A percentile compares a stretch with the other conserved stretches of the same genome.
phyloP scores from a whole-genome alignment of 2,797 vertebrate species.

The Clamator glandarius region DNA sequence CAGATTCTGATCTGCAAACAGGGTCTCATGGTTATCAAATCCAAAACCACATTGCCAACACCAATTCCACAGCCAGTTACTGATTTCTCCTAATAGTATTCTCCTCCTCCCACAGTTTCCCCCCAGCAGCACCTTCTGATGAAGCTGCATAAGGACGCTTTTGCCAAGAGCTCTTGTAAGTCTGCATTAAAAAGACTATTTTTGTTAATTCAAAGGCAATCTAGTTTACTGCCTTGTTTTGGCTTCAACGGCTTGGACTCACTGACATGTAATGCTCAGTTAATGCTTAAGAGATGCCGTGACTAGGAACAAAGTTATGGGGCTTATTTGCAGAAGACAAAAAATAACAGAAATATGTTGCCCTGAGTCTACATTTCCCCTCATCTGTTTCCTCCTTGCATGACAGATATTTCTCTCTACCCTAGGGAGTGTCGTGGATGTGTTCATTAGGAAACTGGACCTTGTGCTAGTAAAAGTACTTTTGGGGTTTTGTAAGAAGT shows the following conservation, averaged over 20 bases:
- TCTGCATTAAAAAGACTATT: background rate
- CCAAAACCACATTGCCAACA: background rate
- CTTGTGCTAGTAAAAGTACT: background rate
- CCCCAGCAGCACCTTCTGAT: background rate
- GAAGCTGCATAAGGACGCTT: background rate
- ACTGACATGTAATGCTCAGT: too few relatives aligned
- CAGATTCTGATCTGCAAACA: too few relatives aligned
- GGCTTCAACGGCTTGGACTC: background rate
- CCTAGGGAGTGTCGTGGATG: background rate
- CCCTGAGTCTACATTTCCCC: background rate
- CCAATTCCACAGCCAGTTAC: background rate
- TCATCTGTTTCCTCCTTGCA: background rate
- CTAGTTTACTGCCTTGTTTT: background rate
- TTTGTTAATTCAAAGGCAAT: background rate
- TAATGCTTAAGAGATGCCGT: background rate
- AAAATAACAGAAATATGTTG: background rate
- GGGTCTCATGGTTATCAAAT: fast-evolving
- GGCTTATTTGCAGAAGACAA: background rate
- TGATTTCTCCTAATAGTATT: background rate
- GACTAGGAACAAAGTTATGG: background rate
- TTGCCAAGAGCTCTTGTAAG: background rate
- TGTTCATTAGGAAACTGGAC: background rate
- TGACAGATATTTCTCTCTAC: background rate
- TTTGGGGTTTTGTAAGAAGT: background rate
- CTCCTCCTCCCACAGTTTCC: background rate